Percentiles rank a stretch among this genome's conserved stretches.
Evolutionary conservation across 1,140 invertebrate species (phyloP).

Genomic region (Drosophila dunni): DNA sequence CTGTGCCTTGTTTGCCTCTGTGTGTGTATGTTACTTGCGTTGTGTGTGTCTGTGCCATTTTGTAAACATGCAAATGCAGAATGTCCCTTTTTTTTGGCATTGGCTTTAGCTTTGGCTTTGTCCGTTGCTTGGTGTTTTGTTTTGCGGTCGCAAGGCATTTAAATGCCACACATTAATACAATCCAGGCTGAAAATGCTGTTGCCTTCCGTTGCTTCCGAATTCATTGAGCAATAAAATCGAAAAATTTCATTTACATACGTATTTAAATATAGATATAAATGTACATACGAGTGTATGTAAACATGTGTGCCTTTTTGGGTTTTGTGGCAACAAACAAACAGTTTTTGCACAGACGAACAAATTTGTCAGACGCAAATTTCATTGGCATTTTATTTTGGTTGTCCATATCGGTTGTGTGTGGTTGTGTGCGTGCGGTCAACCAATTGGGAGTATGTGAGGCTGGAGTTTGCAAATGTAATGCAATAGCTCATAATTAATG

Average conservation of each 20-base stretch:
- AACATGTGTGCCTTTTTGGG: background rate
- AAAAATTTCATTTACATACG: constrained; percentile 55
- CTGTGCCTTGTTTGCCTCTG: background rate
- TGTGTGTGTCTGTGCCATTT: constrained; percentile 22
- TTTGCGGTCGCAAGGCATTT: constrained; percentile 74
- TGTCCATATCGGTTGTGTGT: background rate
- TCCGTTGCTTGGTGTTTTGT: constrained; percentile 70
- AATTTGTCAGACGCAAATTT: constrained; percentile 60
- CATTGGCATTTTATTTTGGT: constrained; percentile 45
- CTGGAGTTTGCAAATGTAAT: constrained; percentile 18
- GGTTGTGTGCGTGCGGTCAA: constrained; percentile 10
- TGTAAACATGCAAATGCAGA: constrained; percentile 70
- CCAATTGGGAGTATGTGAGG: background rate
- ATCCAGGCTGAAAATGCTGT: constrained; percentile 40
- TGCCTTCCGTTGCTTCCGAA: constrained; percentile 11
- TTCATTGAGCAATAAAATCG: constrained; percentile 76
- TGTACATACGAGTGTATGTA: constrained; percentile 8
- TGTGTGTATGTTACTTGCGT: constrained; percentile 9
- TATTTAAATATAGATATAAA: constrained; percentile 7
- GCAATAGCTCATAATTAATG: constrained; percentile 51
- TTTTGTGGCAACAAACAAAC: constrained; percentile 35
- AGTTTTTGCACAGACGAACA: constrained; percentile 42
- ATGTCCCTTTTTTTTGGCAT: constrained; percentile 47
- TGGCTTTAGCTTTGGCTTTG: constrained; percentile 43
- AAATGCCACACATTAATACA: constrained; percentile 77